Evolutionary conservation across 35 echinoderm and acorn worm species (phyloP).

Genomic region (Eucidaris tribuloides): DNA sequence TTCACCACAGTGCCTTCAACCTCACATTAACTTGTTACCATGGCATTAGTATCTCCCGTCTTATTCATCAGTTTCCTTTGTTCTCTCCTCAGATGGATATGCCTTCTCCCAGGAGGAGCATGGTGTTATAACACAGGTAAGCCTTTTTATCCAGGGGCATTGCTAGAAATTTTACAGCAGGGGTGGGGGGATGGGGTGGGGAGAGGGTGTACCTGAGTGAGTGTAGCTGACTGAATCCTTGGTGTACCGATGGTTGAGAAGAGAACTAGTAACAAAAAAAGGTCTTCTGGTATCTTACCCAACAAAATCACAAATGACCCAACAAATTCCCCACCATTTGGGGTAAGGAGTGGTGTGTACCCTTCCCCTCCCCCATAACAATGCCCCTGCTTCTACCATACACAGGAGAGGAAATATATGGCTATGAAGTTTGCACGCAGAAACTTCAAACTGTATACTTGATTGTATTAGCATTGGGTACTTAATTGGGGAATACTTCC

Average conservation of each 20-base stretch:
- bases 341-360: too few species aligned
- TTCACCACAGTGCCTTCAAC: slow-evolving; percentile 23
- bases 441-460: too few species aligned
- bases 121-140: slow-evolving; percentile 92
- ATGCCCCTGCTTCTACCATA: too few species aligned
- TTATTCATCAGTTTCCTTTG: not conserved
- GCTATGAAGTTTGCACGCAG: too few species aligned
- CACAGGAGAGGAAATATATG: too few species aligned
- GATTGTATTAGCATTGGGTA: too few species aligned
- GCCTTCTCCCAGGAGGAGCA: slow-evolving; percentile 99
- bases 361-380: too few species aligned
- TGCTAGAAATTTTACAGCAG: not conserved
- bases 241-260: not conserved
- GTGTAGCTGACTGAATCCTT: not conserved
- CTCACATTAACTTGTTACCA: not conserved
- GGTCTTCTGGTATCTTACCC: not conserved
- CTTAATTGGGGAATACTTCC: too few species aligned
- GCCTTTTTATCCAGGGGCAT: not conserved
- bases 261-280: not conserved
- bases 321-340: too few species aligned
- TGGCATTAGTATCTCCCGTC: not conserved
- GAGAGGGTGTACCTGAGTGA: not conserved
- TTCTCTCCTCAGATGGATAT: slow-evolving; percentile 81
- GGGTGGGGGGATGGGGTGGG: not conserved
- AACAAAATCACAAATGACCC: not conserved